A percentile compares a stretch with the other conserved stretches of the same genome.
Evolutionary conservation across 2,888 invertebrate genomes (phyloP).

Genomic region (Apamea epomidion): DNA sequence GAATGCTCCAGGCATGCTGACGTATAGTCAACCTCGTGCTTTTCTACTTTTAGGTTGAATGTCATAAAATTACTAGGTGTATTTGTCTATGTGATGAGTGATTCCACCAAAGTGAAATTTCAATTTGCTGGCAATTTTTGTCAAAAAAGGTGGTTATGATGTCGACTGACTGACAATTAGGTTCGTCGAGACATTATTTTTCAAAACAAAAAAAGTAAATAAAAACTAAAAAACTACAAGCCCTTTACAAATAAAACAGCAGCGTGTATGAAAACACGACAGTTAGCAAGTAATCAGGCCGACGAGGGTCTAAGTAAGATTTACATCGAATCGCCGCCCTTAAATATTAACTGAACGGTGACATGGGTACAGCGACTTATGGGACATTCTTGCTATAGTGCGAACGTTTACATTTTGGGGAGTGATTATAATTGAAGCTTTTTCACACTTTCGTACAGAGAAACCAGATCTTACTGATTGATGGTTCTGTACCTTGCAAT

Average conservation of each 20-base stretch:
- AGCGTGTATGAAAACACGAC: conserved; percentile 56
- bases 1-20: not conserved
- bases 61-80: not conserved
- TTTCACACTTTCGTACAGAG: not conserved
- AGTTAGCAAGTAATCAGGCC: conserved; percentile 55
- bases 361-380: conserved; percentile 68
- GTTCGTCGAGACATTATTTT: not conserved
- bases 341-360: conserved; percentile 78
- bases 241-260: conserved; percentile 36
- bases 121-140: too few species aligned
- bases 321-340: conserved; percentile 68
- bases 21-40: not conserved
- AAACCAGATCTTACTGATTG: too few species aligned
- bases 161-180: not conserved
- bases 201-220: too few species aligned
- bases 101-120: not conserved
- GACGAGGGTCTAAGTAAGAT: conserved; percentile 69
- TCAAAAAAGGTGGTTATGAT: not conserved
- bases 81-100: not conserved
- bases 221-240: conserved; percentile 19
- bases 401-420: conserved; percentile 4
- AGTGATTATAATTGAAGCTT: conserved; percentile 19
- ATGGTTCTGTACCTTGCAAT: not conserved
- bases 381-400: conserved; percentile 29
- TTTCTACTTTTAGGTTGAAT: not conserved